These are phyloP conservation scores for Etheostoma cragini DNA, from an alignment of 2,113 vertebrate genomes.

Conservation along the genomic window DNA sequence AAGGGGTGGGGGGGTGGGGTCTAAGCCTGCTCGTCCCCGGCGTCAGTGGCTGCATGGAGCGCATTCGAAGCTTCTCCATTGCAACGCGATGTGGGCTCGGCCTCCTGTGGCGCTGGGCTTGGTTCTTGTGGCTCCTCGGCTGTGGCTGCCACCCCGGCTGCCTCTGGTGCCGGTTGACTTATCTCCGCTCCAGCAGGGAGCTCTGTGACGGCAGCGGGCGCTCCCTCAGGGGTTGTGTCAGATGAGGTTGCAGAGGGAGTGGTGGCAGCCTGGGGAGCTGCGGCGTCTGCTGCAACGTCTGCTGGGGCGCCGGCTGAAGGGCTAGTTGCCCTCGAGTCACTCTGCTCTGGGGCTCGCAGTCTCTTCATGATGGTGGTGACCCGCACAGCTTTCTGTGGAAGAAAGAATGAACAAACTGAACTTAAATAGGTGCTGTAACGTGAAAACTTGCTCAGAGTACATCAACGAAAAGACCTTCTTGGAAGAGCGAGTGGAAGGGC, in stretches of 20 bases:
- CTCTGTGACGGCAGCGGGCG: conserved; percentile 42
- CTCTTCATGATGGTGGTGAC: conserved; percentile 99
- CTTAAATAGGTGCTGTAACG: neutral
- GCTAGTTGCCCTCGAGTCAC: conserved; percentile 65
- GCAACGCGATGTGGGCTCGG: conserved; percentile 81
- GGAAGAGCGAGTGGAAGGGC: conserved; percentile 26
- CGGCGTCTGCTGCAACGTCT: conserved; percentile 55
- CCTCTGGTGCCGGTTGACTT: conserved; percentile 60
- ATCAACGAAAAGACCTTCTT: neutral
- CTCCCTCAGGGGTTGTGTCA: conserved; percentile 22
- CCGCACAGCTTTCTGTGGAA: conserved; percentile 93
- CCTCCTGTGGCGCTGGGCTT: conserved; percentile 66
- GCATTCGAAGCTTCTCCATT: conserved; percentile 84
- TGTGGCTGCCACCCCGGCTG: neutral
- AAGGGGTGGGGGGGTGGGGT: neutral
- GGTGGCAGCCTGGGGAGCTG: conserved; percentile 47
- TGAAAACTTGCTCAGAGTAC: neutral
- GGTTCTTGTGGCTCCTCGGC: conserved; percentile 71
- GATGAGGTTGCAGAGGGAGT: conserved; percentile 64
- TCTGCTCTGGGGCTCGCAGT: conserved; percentile 90
- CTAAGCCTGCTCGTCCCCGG: conserved; percentile 87
- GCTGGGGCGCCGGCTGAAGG: conserved; percentile 64
- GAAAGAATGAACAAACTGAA: conserved; percentile 5
- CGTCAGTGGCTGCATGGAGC: conserved; percentile 67
- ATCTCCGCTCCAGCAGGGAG: conserved; percentile 53